Evolutionary conservation across 1,140 invertebrate species (phyloP).

Genomic region (Zaprionus tsacasi): DNA sequence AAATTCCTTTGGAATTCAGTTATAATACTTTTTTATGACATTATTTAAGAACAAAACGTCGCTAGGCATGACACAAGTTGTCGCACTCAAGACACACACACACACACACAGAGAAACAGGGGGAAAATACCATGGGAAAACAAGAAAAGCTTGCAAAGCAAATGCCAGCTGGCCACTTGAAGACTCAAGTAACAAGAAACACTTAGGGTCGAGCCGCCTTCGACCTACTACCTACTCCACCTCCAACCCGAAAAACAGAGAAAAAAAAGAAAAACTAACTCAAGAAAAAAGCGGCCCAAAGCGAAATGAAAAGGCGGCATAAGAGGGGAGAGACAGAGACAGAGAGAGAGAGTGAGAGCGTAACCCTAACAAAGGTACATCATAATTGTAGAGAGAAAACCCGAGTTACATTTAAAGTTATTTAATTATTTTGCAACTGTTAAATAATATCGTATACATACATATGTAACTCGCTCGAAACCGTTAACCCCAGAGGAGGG

Average conservation of each 20-base stretch:
- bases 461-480: neutral
- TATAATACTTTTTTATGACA: slow-evolving; percentile 34
- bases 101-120: neutral
- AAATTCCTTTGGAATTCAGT: neutral
- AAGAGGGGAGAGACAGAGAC: neutral
- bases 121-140: slow-evolving; percentile 41
- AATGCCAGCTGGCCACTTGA: slow-evolving; percentile 79
- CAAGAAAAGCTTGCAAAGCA: slow-evolving; percentile 70
- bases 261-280: neutral
- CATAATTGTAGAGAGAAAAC: neutral
- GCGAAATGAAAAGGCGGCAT: neutral
- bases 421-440: slow-evolving; percentile 6
- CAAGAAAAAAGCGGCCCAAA: neutral
- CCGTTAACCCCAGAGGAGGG: slow-evolving; percentile 8
- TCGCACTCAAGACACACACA: neutral
- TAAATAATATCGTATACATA: neutral
- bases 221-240: slow-evolving; percentile 32
- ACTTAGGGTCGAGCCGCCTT: slow-evolving; percentile 68
- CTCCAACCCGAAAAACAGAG: neutral
- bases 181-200: slow-evolving; percentile 82
- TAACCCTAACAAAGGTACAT: neutral
- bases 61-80: slow-evolving; percentile 6
- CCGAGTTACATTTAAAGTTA: neutral
- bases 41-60: slow-evolving; percentile 52
- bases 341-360: neutral